These are phyloP conservation scores for Bradysia coprophila DNA, from an alignment of 1,140 invertebrate species.

Conservation along the genomic window DNA sequence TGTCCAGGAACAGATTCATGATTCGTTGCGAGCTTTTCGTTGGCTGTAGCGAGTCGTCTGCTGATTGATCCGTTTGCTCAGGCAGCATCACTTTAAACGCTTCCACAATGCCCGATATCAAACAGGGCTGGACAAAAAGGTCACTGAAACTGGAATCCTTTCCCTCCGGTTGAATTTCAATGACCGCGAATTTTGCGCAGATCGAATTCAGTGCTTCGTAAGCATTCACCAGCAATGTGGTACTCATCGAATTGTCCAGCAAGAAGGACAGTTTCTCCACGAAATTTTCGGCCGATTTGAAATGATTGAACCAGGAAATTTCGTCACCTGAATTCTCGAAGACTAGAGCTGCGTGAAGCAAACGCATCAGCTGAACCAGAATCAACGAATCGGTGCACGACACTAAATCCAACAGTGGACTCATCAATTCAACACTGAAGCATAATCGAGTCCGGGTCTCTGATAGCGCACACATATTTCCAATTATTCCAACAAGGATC, in stretches of 20 bases:
- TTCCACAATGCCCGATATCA: constrained; percentile 16
- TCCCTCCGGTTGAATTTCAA: constrained; percentile 9
- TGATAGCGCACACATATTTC: constrained; percentile 44
- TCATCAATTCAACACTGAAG: constrained; percentile 23
- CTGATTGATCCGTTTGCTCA: not conserved
- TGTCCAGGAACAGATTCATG: constrained; percentile 9
- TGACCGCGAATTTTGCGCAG: constrained; percentile 21
- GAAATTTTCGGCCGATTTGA: constrained; percentile 27
- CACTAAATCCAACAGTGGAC: constrained; percentile 31
- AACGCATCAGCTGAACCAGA: constrained; percentile 42
- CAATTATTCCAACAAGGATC: constrained; percentile 51
- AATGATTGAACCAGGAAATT: constrained; percentile 27
- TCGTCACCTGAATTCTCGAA: constrained; percentile 26
- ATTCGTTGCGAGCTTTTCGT: not conserved
- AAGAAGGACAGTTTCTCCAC: constrained; percentile 38
- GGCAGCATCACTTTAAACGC: constrained; percentile 16
- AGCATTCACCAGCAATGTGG: constrained; percentile 31
- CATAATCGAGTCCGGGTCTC: constrained; percentile 25
- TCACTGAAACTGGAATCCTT: constrained; percentile 14
- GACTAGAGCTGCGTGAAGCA: constrained; percentile 34
- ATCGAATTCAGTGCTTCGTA: constrained; percentile 34
- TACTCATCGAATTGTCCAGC: constrained; percentile 43
- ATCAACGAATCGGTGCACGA: constrained; percentile 38
- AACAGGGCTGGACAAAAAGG: constrained; percentile 13
- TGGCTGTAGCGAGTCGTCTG: not conserved